phyloP scores from a whole-genome alignment of 2,888 invertebrate species.

The Eristalis tenax region DNA sequence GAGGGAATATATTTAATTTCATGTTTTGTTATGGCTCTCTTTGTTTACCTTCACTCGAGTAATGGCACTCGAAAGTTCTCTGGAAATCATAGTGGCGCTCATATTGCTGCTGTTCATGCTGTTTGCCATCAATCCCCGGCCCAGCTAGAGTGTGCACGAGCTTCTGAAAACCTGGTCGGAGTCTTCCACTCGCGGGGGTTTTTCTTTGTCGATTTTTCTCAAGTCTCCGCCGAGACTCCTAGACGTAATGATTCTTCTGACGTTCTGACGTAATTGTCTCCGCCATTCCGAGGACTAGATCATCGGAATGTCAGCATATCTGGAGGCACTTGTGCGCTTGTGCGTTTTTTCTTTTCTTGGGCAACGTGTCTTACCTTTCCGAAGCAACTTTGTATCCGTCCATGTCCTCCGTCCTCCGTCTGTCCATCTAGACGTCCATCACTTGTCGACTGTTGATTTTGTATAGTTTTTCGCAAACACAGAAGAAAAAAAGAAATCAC shows the following conservation, averaged over 20 bases:
- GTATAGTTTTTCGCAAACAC: conserved; percentile 17
- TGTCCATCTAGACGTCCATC: conserved; percentile 53
- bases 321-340: conserved; percentile 23
- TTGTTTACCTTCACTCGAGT: conserved; percentile 56
- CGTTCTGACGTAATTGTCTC: conserved; percentile 65
- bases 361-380: conserved; percentile 1
- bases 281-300: conserved; percentile 23
- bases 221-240: conserved; percentile 23
- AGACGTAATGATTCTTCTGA: conserved; percentile 27
- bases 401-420: conserved; percentile 34
- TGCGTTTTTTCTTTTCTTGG: conserved; percentile 10
- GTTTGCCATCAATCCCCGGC: conserved; percentile 27
- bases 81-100: conserved; percentile 32
- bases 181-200: conserved; percentile 39
- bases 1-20: conserved; percentile 52
- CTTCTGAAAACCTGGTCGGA: conserved; percentile 52
- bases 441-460: conserved; percentile 47
- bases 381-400: conserved; percentile 37
- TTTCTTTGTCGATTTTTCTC: conserved; percentile 30
- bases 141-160: background rate
- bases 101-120: conserved; percentile 5
- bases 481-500: background rate
- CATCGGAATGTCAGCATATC: conserved; percentile 29
- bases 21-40: conserved; percentile 60
- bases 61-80: conserved; percentile 65